Evolutionary conservation across 2,797 vertebrate species (phyloP), one percentile per base, ranked within the genome.

Genomic region (Galaxias olidus): DNA sequence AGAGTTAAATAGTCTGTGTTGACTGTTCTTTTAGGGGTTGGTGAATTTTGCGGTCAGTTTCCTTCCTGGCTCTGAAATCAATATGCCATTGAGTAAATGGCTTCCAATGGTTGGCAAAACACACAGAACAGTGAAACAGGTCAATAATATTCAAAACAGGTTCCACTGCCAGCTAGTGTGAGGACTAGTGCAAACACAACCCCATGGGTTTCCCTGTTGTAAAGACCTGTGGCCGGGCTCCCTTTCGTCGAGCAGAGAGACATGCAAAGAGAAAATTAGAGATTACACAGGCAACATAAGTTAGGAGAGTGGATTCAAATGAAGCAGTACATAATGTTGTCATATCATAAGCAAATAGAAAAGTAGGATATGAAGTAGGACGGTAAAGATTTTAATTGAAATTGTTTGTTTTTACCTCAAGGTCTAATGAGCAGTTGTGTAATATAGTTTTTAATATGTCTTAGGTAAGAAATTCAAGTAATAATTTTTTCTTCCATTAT

Each of bases 91-190:
- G 56, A 59, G 71, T 73, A 71, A 76, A 78, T 61, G 44, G 47
- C 40, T 49, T 66, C 73, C 72, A 81, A 83, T 70, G 74, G 77
- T 73, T 72, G 72, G 57, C 66, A 66, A 74, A 66, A 73, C 69
- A 73, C 17, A 11, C 40, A 19, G 55, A 62, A 61, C 46, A 66
- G 47, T 56, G 47, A 72, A 64, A 44, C 59, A 72, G 61, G 63
- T 64, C 59, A 69, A 67, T 57, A 30, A 3, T 30, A 30, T 30
- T 56, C 68, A 65, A 45, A 17, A 44, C 58, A 45, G 11, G 46
- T 52, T 49, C 47, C 41, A 50, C 50, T 61, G 17, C 12, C 51
- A 59, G 59, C 65, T 67, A 46, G 64, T 61, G 52, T 59, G 53
- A 65, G 30, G 18, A 47, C 41, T 17, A 50, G 20, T 9, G 17